These are phyloP conservation scores for Cossypha polioptera DNA, from an alignment of 2,797 vertebrate species.

Conservation along the genomic window DNA sequence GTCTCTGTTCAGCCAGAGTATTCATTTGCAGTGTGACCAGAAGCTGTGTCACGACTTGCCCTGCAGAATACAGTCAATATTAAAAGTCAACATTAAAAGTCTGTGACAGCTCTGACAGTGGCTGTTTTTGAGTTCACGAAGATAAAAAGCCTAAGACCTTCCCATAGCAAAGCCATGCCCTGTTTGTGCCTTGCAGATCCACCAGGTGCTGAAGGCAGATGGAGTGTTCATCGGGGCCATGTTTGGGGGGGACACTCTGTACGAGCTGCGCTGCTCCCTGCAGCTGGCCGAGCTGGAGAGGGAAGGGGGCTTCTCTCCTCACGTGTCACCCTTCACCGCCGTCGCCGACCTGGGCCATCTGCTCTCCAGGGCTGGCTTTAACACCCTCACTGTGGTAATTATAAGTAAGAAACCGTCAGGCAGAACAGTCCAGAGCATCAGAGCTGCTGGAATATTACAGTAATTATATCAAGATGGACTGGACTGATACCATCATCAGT, in stretches of 20 bases:
- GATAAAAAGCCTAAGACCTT: background rate
- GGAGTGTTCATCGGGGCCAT: constrained; percentile 93
- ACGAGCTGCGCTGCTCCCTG: constrained; percentile 91
- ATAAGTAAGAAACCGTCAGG: background rate
- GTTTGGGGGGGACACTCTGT: constrained; percentile 91
- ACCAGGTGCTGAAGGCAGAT: constrained; percentile 87
- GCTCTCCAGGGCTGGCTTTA: constrained; percentile 89
- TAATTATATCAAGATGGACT: no score
- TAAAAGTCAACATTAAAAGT: background rate
- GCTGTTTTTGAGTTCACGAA: background rate
- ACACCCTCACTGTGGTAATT: constrained; percentile 92
- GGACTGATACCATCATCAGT: no score
- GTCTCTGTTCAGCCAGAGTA: background rate
- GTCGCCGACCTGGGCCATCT: constrained; percentile 90
- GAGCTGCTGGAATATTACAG: background rate
- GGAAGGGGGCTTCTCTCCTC: constrained; percentile 92
- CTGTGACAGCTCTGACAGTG: fast-evolving
- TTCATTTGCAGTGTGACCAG: background rate
- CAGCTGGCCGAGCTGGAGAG: constrained; percentile 91
- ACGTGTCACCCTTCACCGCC: constrained; percentile 89
- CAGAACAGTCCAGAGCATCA: background rate
- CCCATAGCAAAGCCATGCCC: background rate
- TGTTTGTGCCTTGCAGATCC: constrained; percentile 78
- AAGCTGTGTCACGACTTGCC: background rate
- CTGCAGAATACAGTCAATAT: background rate